Evolutionary conservation across 64 coral and sea anemone species (phyloP).

Genomic region (Catalaphyllia jardinei): DNA sequence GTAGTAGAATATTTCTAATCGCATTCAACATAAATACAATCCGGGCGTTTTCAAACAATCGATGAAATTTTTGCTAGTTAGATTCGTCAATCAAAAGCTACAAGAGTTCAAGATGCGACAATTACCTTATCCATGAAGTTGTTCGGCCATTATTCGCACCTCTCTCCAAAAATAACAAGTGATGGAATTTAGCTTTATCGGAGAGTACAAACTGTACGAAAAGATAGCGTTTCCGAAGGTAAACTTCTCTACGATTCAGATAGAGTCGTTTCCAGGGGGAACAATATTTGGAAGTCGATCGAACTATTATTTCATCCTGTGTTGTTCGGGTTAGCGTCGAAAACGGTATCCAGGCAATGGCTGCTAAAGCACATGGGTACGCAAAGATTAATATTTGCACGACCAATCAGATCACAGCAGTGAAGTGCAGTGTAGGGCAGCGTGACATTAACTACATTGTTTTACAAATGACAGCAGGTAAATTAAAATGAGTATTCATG

Average conservation of each 20-base stretch:
- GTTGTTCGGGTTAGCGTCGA: slow-evolving; percentile 19
- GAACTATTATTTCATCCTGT: not conserved
- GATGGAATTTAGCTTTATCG: not conserved
- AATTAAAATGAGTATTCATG: not conserved
- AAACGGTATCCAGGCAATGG: slow-evolving; percentile 38
- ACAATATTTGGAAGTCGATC: not conserved
- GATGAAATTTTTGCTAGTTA: not conserved
- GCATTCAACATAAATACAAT: not conserved
- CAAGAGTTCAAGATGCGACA: not conserved
- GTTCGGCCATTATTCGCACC: not conserved
- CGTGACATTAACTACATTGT: no score
- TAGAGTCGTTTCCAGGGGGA: not conserved
- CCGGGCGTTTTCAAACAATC: not conserved
- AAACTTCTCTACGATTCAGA: not conserved
- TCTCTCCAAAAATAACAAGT: not conserved
- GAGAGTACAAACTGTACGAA: not conserved
- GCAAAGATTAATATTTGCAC: not conserved
- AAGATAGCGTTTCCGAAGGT: not conserved
- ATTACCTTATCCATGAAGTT: not conserved
- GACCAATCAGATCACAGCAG: slow-evolving; percentile 34
- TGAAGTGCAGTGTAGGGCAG: not conserved
- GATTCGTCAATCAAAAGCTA: not conserved
- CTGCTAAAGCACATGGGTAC: not conserved
- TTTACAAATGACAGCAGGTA: not conserved
- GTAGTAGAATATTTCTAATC: not conserved